phyloP scores from a whole-genome alignment of 2,888 invertebrate genomes.

The Synergus itoensis region DNA sequence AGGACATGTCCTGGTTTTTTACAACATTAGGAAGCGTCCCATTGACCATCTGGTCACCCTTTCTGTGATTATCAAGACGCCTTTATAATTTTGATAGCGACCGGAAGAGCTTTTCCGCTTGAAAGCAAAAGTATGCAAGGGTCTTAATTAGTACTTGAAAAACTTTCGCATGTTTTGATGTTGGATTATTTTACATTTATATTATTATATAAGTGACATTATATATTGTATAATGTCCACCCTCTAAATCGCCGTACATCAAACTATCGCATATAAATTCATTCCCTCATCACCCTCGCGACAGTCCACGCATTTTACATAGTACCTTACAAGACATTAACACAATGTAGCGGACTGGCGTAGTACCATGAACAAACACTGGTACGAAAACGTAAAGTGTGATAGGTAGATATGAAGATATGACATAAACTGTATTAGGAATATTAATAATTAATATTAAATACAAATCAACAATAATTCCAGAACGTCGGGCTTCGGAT shows the following conservation, averaged over 20 bases:
- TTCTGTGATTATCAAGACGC: too few species aligned
- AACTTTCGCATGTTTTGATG: conserved; percentile 4
- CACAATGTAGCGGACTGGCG: not conserved
- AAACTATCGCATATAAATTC: conserved; percentile 3
- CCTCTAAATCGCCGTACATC: conserved; percentile 18
- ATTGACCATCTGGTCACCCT: too few species aligned
- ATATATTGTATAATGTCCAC: conserved; percentile 19
- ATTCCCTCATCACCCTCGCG: not conserved
- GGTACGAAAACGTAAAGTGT: not conserved
- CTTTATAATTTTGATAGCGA: too few species aligned
- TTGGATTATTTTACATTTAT: conserved; percentile 37
- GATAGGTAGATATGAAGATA: conserved; percentile 13
- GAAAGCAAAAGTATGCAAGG: not conserved
- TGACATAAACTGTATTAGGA: conserved; percentile 65
- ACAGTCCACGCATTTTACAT: not conserved
- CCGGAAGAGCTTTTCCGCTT: not conserved
- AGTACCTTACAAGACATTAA: not conserved
- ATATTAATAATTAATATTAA: conserved; percentile 74
- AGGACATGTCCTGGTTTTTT: too few species aligned
- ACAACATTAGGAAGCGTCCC: too few species aligned
- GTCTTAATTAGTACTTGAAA: conserved; percentile 21
- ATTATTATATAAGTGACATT: conserved; percentile 27
- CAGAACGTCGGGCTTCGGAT: conserved; percentile 58
- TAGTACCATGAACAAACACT: not conserved
- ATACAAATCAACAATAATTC: conserved; percentile 73